Conservation (phyloP, 2,113 vertebrate species). For the Leucopsar rothschildi region DNA sequence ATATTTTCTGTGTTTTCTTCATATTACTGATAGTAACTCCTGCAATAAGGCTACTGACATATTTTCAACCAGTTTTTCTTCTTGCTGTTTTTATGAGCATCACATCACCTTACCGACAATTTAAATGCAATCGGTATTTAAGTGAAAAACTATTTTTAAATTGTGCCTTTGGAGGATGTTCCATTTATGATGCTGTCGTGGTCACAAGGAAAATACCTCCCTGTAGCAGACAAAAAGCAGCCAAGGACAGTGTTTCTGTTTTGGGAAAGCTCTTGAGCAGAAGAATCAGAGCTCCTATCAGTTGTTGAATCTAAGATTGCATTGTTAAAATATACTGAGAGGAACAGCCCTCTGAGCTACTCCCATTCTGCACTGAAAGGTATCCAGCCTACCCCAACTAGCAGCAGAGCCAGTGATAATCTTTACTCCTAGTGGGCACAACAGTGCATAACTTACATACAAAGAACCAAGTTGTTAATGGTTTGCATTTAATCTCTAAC, state of each 20-base stretch:
- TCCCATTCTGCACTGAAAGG: background rate
- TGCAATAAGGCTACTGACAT: background rate
- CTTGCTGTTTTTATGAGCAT: background rate
- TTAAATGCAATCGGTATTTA: background rate
- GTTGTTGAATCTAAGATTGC: background rate
- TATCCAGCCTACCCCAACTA: background rate
- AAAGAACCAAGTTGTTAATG: background rate
- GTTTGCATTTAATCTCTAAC: background rate
- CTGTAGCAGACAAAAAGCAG: background rate
- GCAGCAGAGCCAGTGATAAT: background rate
- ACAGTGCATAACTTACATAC: background rate
- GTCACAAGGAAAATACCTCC: background rate
- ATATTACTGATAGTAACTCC: background rate
- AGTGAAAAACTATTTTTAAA: background rate
- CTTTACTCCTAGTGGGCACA: background rate
- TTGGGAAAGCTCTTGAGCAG: background rate
- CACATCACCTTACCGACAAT: background rate
- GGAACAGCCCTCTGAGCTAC: background rate
- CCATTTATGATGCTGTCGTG: background rate
- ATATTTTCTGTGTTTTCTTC: background rate
- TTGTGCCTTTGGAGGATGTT: background rate
- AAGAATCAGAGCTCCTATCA: background rate
- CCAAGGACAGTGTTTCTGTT: background rate
- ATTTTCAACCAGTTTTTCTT: background rate
- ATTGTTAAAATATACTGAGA: background rate